A percentile compares a stretch with the other conserved stretches of the same genome.
These are phyloP conservation scores for Muscicapa comitata DNA, from an alignment of 2,797 vertebrate species.

Conservation along the genomic window DNA sequence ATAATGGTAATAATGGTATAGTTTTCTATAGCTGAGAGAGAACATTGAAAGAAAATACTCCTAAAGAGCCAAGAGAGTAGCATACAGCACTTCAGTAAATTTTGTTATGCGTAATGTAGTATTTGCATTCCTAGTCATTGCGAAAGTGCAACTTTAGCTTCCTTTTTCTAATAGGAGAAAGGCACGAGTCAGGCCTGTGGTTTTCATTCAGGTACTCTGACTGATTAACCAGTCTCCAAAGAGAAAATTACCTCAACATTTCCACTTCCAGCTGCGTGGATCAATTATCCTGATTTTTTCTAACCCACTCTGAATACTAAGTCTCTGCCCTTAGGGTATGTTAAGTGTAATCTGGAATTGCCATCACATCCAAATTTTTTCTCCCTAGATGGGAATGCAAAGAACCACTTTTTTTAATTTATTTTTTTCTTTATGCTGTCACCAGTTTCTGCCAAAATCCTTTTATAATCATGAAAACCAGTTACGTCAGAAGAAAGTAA, in stretches of 20 bases:
- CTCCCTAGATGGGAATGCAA: conserved; percentile 21
- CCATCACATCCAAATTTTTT: conserved; percentile 11
- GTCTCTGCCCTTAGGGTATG: conserved; percentile 3
- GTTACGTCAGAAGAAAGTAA: not conserved
- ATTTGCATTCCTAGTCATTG: conserved; percentile 37
- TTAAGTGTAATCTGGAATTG: conserved; percentile 38
- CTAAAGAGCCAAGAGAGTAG: conserved; percentile 1
- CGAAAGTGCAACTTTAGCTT: conserved; percentile 21
- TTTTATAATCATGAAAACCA: conserved; percentile 33
- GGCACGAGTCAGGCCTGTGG: conserved; percentile 6
- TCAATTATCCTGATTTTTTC: conserved; percentile 44
- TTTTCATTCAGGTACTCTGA: conserved; percentile 59
- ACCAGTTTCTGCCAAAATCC: conserved; percentile 4
- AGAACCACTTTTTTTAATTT: conserved; percentile 18
- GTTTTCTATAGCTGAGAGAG: not conserved
- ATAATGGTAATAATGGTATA: not conserved
- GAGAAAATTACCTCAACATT: conserved; percentile 63
- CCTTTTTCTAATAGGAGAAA: not conserved
- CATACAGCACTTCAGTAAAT: conserved; percentile 27
- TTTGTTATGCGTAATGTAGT: not conserved
- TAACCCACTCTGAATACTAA: conserved; percentile 7
- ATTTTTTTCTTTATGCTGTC: conserved; percentile 28
- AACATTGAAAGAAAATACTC: conserved; percentile 4
- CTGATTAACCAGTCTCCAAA: conserved; percentile 37
- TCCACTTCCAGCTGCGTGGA: conserved; percentile 52